Percentiles rank a stretch among this genome's conserved stretches.
Evolutionary conservation across 2,113 vertebrate species (phyloP).

Genomic region (Thalassoma bifasciatum): DNA sequence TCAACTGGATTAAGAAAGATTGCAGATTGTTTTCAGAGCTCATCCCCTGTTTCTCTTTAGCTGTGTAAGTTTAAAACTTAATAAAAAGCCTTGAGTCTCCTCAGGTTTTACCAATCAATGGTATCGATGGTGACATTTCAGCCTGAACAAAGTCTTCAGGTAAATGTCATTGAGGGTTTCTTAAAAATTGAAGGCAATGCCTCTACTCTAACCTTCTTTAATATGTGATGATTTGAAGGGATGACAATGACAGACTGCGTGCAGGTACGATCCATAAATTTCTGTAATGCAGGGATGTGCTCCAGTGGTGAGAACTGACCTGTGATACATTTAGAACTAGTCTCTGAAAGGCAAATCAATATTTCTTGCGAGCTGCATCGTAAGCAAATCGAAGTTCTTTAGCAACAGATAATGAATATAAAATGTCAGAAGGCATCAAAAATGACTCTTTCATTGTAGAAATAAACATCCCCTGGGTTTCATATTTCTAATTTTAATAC

Average conservation of each 20-base stretch:
- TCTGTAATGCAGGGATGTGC: constrained; percentile 66
- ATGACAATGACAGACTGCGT: constrained; percentile 57
- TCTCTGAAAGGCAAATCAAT: constrained; percentile 77
- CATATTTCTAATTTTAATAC: constrained; percentile 54
- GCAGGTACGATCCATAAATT: constrained; percentile 62
- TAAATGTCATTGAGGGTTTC: constrained; percentile 61
- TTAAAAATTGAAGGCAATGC: constrained; percentile 22
- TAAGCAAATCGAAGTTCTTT: constrained; percentile 77
- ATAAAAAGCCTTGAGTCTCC: constrained; percentile 19
- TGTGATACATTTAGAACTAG: constrained; percentile 63
- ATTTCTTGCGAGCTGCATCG: constrained; percentile 65
- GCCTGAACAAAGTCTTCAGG: constrained; percentile 49
- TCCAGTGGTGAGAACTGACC: constrained; percentile 68
- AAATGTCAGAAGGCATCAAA: constrained; percentile 70
- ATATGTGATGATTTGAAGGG: constrained; percentile 59
- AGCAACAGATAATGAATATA: constrained; percentile 73
- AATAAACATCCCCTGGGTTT: constrained; percentile 52
- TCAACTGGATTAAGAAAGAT: not conserved
- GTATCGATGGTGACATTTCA: constrained; percentile 67
- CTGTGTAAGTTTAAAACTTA: constrained; percentile 25
- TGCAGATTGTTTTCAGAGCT: not conserved
- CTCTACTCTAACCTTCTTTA: constrained; percentile 44
- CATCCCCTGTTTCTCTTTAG: not conserved
- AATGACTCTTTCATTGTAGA: constrained; percentile 45
- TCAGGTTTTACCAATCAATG: constrained; percentile 51